Evolutionary conservation across 1,140 invertebrate species (phyloP).

Genomic region (Planococcus citri): DNA sequence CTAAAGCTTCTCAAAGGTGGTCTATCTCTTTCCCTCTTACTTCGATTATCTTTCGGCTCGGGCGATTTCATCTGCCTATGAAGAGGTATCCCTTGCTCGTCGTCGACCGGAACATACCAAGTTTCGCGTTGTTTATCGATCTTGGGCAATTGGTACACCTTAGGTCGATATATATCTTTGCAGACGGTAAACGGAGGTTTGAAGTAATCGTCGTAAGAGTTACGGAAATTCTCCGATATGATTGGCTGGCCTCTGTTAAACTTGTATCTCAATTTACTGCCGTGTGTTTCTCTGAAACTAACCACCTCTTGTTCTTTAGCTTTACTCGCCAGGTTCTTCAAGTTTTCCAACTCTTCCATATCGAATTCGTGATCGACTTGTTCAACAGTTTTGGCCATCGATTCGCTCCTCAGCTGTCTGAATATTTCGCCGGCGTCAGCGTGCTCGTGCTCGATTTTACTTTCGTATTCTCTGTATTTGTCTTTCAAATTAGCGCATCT

Average conservation of each 20-base stretch:
- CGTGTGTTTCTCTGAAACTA: neutral
- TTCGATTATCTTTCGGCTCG: neutral
- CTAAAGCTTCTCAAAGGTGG: neutral
- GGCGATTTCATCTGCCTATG: neutral
- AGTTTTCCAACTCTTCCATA: neutral
- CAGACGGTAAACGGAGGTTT: neutral
- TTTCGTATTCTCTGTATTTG: neutral
- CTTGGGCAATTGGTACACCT: neutral
- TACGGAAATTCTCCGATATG: neutral
- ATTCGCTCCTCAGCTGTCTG: neutral
- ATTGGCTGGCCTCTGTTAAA: neutral
- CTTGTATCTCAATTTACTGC: neutral
- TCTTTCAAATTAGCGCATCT: slow-evolving; percentile 3
- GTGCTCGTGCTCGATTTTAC: neutral
- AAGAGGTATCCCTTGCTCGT: neutral
- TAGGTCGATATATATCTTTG: neutral
- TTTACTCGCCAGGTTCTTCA: neutral
- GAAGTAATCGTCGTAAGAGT: neutral
- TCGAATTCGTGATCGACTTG: neutral
- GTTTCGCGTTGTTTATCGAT: neutral
- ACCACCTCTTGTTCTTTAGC: neutral
- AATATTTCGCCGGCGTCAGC: neutral
- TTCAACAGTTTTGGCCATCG: neutral
- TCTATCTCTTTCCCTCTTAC: neutral
- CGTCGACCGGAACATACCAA: neutral